Conservation (phyloP, 2,113 vertebrate species). For the Bostrychus sinensis region DNA sequence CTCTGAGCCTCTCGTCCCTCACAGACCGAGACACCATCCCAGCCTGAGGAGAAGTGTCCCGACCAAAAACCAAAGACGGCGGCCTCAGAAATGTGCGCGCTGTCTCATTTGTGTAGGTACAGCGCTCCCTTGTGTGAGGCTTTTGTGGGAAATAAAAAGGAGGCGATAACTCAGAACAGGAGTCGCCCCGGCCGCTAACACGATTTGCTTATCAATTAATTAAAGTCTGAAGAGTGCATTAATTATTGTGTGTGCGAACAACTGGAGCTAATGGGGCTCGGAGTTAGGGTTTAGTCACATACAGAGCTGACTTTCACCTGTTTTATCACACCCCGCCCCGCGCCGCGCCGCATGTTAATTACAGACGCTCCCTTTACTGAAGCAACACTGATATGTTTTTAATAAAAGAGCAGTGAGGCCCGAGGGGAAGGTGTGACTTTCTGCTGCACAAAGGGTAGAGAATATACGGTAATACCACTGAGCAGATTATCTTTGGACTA, state of each 20-base stretch:
- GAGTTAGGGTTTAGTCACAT: not conserved
- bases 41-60: slow-evolving; percentile 40
- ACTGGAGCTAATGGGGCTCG: not conserved
- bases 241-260: slow-evolving; percentile 26
- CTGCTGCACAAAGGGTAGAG: too few species aligned
- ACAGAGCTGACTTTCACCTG: not conserved
- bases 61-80: slow-evolving; percentile 30
- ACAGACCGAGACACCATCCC: slow-evolving; percentile 46
- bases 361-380: too few species aligned
- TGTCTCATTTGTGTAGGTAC: slow-evolving; percentile 30
- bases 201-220: slow-evolving; percentile 29
- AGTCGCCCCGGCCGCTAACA: slow-evolving; percentile 30
- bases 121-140: slow-evolving; percentile 19
- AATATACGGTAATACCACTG: too few species aligned
- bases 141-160: slow-evolving; percentile 36
- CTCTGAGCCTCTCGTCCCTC: too few species aligned
- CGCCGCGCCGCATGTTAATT: too few species aligned
- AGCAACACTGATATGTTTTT: too few species aligned
- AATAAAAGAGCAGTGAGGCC: too few species aligned
- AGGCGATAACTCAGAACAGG: slow-evolving; percentile 37
- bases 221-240: slow-evolving; percentile 25
- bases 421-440: too few species aligned
- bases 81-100: slow-evolving; percentile 31
- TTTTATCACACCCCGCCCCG: too few species aligned
- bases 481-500: too few species aligned